phyloP scores from a whole-genome alignment of 2,113 vertebrate genomes.

The Todiramphus chloris region DNA sequence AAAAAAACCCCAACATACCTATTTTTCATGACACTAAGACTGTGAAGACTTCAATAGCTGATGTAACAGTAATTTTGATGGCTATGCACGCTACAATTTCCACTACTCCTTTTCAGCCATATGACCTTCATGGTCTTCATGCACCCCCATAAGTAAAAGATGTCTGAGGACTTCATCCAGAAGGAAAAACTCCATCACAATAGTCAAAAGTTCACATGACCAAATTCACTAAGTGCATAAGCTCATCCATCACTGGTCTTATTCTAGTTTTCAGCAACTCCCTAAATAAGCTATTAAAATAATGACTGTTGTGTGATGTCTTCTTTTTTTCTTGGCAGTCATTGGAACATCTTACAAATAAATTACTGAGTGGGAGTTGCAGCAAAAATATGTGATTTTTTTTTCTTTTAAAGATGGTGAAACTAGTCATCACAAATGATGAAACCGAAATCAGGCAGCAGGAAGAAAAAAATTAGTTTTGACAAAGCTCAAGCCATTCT shows the following conservation, averaged over 20 bases:
- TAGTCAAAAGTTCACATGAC: not conserved
- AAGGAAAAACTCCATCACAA: not conserved
- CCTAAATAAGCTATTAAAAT: not conserved
- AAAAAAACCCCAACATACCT: rapidly evolving
- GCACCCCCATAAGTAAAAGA: not conserved
- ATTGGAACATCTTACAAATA: not conserved
- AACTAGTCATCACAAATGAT: not conserved
- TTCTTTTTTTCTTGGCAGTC: not conserved
- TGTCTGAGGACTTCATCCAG: not conserved
- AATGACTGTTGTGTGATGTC: not conserved
- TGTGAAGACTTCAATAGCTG: not conserved
- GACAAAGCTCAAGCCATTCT: not conserved
- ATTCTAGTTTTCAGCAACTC: not conserved
- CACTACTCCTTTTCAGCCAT: not conserved
- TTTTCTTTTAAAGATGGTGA: not conserved
- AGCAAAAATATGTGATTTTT: not conserved
- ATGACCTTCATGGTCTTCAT: not conserved
- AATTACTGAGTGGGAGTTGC: not conserved
- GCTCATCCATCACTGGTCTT: not conserved
- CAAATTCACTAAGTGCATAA: not conserved
- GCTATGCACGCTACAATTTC: not conserved
- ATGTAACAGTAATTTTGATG: not conserved
- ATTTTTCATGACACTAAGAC: not conserved
- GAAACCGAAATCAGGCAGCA: not conserved
- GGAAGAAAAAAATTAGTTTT: not conserved